Evolutionary conservation across 2,888 invertebrate species (phyloP), one percentile per base, ranked within the genome.

Genomic region (Melanotus villosus): DNA sequence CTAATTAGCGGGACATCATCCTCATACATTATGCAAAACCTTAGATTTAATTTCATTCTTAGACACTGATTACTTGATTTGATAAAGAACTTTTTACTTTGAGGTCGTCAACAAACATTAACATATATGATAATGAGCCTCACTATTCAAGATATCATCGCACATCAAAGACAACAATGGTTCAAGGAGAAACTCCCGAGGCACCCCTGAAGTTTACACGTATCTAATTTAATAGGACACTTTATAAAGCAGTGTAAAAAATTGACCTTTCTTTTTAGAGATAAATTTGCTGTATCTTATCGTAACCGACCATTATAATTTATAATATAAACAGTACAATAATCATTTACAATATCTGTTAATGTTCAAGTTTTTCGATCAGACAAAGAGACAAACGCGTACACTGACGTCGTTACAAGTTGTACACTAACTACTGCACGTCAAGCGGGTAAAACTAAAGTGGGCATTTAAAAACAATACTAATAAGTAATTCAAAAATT

Each of bases 401-500:
- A 5, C 4, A 6, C 16, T 41, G 16, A 41, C 16, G 41, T 41
- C 41, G 14, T 41, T 41, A 41, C 41, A 41, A 41, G 41, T 16
- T 16, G 41, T 16, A 41, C 41, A 41, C 14, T 41, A 41, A 16
- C 12, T 5, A 26, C 26, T 26, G 34, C 12, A 34, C 1, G 41
- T 41, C 41, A 41, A 9, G 41, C 14, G 16, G 16, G 41, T 41
- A 41, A 38, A 41, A 41, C 41, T 16, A 2, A 18, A 41, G 41
- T 16, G 18, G 16, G 16, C 18, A 41, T 41, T 41, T 18, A 41
- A 16, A 56, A 52, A 63, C 63, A 63, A 68, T 57, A 65, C 47
- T 60, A 65, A 57, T 56, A 60, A 69, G 65, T 62, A 41, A 43
- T 58, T 62, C 32, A 78, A 79, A 80, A 80, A 78, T 77, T 77